phyloP scores from a whole-genome alignment of 2,888 invertebrate genomes.

The Ophion ventricosus region DNA sequence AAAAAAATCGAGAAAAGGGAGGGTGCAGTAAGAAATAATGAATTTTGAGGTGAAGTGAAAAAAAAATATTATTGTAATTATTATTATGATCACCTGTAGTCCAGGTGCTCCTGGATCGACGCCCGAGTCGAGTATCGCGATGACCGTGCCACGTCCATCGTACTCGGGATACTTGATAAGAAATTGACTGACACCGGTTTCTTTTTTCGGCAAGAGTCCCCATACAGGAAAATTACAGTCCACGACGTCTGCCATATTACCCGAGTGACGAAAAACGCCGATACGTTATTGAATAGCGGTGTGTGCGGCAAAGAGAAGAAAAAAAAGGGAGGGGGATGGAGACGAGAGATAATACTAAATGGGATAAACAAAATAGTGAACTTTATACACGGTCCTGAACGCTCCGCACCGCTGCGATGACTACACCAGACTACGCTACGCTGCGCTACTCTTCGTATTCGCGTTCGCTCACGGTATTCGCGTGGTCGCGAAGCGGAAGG shows the following conservation, averaged over 20 bases:
- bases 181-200: slow-evolving; percentile 95
- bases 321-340: not conserved
- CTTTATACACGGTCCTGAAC: slow-evolving; percentile 68
- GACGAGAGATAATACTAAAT: not conserved
- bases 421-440: too few species aligned
- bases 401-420: slow-evolving; percentile 55
- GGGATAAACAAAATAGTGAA: slow-evolving; percentile 69
- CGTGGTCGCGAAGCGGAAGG: not conserved
- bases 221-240: slow-evolving; percentile 90
- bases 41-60: not conserved
- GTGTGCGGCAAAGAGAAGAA: not conserved
- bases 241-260: slow-evolving; percentile 82
- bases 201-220: slow-evolving; percentile 96
- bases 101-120: slow-evolving; percentile 98
- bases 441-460: slow-evolving; percentile 46
- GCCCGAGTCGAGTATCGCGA: slow-evolving; percentile 98
- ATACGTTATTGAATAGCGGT: not conserved
- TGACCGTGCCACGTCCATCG: slow-evolving; percentile 95
- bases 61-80: slow-evolving; percentile 30
- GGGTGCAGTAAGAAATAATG: not conserved
- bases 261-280: not conserved
- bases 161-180: slow-evolving; percentile 94
- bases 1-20: not conserved
- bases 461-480: not conserved
- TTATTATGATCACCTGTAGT: slow-evolving; percentile 88